Conservation (phyloP, 2,888 invertebrate genomes). For the Dynastes maya region DNA sequence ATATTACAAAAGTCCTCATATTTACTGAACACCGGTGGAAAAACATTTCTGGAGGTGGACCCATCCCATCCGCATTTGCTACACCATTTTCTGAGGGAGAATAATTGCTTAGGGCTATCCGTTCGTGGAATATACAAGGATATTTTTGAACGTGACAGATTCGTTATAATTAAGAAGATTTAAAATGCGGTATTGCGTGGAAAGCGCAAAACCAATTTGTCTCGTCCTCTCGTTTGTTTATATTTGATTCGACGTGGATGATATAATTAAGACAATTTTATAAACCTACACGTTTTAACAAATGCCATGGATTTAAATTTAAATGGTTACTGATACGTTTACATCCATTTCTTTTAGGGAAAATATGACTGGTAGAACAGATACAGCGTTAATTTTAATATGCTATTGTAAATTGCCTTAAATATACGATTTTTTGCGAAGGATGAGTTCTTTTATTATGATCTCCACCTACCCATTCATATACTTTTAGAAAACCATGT, state of each 20-base stretch:
- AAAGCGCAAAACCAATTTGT: conserved; percentile 12
- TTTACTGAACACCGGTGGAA: conserved; percentile 70
- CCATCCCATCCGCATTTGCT: conserved; percentile 73
- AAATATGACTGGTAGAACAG: too few species aligned
- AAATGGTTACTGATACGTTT: too few species aligned
- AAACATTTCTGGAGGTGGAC: conserved; percentile 76
- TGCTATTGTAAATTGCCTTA: too few species aligned
- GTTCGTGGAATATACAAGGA: conserved; percentile 68
- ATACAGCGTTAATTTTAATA: too few species aligned
- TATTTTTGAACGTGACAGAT: conserved; percentile 74
- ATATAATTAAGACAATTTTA: conserved; percentile 16
- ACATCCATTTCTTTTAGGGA: neutral
- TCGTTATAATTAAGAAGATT: conserved; percentile 73
- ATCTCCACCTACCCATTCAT: too few species aligned
- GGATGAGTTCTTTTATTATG: too few species aligned
- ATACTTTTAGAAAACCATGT: too few species aligned
- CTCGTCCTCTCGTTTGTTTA: conserved; percentile 4
- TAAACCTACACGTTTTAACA: neutral
- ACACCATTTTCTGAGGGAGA: conserved; percentile 69
- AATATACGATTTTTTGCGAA: too few species aligned
- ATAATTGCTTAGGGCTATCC: conserved; percentile 57
- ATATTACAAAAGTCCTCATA: conserved; percentile 73
- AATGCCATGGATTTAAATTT: neutral
- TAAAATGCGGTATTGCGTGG: conserved; percentile 56
- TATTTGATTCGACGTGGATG: conserved; percentile 22